A percentile compares a stretch with the other conserved stretches of the same genome.
Conservation (phyloP, 2,797 vertebrate species). For the Brachyrhaphis roseni region DNA sequence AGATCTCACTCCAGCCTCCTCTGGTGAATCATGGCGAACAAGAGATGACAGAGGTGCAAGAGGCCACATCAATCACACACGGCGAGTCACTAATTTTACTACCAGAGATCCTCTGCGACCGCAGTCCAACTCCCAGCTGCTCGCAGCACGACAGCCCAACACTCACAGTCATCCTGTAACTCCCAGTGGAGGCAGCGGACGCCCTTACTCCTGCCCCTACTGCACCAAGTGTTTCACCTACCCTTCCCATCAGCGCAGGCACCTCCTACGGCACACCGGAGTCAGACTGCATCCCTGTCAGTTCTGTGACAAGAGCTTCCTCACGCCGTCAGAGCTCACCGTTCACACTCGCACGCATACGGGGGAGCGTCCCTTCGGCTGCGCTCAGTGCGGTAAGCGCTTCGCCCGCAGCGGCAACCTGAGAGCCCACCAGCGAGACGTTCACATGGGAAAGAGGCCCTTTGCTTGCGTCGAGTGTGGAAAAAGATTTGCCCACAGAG, state of each 20-base stretch:
- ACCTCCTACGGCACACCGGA: conserved; percentile 80
- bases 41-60: conserved; percentile 59
- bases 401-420: conserved; percentile 80
- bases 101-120: conserved; percentile 66
- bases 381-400: conserved; percentile 77
- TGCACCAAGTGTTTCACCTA: conserved; percentile 80
- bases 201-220: conserved; percentile 79
- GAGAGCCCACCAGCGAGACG: conserved; percentile 78
- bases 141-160: conserved; percentile 58
- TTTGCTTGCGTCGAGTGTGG: conserved; percentile 79
- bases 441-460: conserved; percentile 82
- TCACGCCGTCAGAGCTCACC: conserved; percentile 78
- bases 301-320: conserved; percentile 81
- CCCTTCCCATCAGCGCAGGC: conserved; percentile 78
- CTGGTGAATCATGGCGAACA: conserved; percentile 59
- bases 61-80: conserved; percentile 38
- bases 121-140: conserved; percentile 65
- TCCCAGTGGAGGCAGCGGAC: conserved; percentile 54
- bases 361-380: conserved; percentile 78
- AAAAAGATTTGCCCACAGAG: conserved; percentile 78
- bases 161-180: conserved; percentile 48
- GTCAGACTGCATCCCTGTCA: conserved; percentile 77
- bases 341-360: conserved; percentile 80
- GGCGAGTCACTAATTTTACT: conserved; percentile 52
- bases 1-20: conserved; percentile 41